phyloP scores from a whole-genome alignment of 2,797 vertebrate genomes.

The Myotis pilosus region DNA sequence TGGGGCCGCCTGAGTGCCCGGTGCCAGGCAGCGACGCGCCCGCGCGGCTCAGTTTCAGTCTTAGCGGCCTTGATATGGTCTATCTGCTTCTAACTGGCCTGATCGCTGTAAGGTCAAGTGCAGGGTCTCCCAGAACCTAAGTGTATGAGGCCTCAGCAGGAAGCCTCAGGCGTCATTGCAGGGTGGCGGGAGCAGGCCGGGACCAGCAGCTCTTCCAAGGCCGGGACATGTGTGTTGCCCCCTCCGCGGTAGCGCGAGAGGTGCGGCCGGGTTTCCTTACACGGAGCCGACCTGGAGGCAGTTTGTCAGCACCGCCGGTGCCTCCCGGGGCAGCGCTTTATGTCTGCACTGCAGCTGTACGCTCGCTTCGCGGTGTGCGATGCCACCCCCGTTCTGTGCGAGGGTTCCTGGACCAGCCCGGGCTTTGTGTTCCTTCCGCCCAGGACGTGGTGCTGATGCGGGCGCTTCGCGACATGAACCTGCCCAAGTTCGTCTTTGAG shows the following conservation, averaged over 20 bases:
- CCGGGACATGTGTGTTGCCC: not conserved
- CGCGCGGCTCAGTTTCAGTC: too few species aligned
- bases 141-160: too few species aligned
- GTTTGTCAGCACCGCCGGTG: too few species aligned
- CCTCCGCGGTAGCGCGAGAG: not conserved
- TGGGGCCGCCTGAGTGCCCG: constrained; percentile 44
- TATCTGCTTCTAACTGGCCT: not conserved
- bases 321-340: too few species aligned
- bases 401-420: accelerated
- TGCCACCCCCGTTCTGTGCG: accelerated
- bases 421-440: not conserved
- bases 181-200: too few species aligned
- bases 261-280: accelerated
- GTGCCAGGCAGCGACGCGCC: not conserved
- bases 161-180: too few species aligned
- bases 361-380: too few species aligned
- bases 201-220: too few species aligned
- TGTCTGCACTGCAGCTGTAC: accelerated
- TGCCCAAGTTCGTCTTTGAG: constrained; percentile 98
- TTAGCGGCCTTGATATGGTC: not conserved
- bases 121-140: accelerated
- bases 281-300: not conserved
- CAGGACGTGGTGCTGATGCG: constrained; percentile 98
- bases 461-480: constrained; percentile 96
- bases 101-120: not conserved